Conservation (phyloP, 2,888 invertebrate species). For the Kryphioiulus occultus region DNA sequence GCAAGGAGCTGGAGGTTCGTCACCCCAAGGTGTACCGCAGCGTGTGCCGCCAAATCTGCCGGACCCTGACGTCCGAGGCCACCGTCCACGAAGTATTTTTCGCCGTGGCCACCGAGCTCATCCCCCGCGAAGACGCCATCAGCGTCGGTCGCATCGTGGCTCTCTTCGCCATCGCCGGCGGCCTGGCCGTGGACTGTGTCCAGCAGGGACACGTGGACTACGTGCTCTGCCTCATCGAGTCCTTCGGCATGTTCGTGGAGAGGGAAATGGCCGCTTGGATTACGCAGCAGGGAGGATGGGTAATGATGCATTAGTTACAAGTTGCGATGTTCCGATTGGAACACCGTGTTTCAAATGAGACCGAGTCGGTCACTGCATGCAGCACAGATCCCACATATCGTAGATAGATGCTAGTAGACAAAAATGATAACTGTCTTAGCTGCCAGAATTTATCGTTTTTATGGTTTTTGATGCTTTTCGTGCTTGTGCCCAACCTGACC, state of each 20-base stretch:
- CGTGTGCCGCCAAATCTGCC: constrained; percentile 62
- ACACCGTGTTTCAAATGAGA: too few species aligned
- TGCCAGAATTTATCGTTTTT: too few species aligned
- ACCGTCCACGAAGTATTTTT: constrained; percentile 71
- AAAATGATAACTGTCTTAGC: too few species aligned
- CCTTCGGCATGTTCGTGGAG: constrained; percentile 76
- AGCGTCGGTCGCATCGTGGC: constrained; percentile 70
- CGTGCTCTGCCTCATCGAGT: constrained; percentile 77
- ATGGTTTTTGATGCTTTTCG: too few species aligned
- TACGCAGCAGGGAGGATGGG: constrained; percentile 86
- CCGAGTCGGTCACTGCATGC: too few species aligned
- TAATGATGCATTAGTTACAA: too few species aligned
- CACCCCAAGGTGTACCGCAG: constrained; percentile 74
- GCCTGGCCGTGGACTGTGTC: constrained; percentile 81
- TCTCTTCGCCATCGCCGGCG: constrained; percentile 82
- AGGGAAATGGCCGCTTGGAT: constrained; percentile 79
- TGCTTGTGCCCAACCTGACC: too few species aligned
- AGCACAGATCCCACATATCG: too few species aligned
- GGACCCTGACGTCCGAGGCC: constrained; percentile 54
- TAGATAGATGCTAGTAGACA: too few species aligned
- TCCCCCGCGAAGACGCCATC: constrained; percentile 64
- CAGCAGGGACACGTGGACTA: constrained; percentile 79
- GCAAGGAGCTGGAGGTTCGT: constrained; percentile 78
- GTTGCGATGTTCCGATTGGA: too few species aligned
- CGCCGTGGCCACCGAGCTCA: constrained; percentile 75